Percentiles rank a stretch among this genome's conserved stretches.
Evolutionary conservation across 2,888 invertebrate species (phyloP).

Genomic region (Parnassius apollo): DNA sequence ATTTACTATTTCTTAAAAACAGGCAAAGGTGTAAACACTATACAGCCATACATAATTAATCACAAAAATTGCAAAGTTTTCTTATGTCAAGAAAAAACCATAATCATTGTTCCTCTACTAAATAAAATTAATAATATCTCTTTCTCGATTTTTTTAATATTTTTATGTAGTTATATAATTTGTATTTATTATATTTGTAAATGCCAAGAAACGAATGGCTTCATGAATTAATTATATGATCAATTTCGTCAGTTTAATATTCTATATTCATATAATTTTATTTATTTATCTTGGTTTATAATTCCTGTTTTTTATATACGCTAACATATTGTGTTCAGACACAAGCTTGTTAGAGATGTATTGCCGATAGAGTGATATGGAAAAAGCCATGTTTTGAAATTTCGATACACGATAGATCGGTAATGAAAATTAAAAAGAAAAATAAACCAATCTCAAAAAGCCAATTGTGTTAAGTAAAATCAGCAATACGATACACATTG

Average conservation of each 20-base stretch:
- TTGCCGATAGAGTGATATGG: constrained; percentile 67
- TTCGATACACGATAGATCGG: constrained; percentile 44
- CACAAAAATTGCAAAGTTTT: too few relatives aligned
- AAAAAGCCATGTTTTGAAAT: constrained; percentile 60
- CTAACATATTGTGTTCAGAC: constrained; percentile 37
- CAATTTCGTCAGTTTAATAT: too few relatives aligned
- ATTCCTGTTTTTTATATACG: constrained; percentile 21
- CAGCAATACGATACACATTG: constrained; percentile 63
- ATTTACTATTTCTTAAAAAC: background rate
- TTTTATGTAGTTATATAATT: too few relatives aligned
- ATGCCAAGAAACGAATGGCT: too few relatives aligned
- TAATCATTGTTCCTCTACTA: too few relatives aligned
- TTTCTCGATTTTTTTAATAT: too few relatives aligned
- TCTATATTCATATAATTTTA: too few relatives aligned
- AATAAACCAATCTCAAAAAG: constrained; percentile 48
- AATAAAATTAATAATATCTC: too few relatives aligned
- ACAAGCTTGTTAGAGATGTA: constrained; percentile 55
- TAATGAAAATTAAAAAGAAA: constrained; percentile 34
- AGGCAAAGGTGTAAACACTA: background rate
- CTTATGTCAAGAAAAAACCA: too few relatives aligned
- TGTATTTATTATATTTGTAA: too few relatives aligned
- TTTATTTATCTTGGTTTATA: background rate
- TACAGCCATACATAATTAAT: background rate
- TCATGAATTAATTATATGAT: too few relatives aligned
- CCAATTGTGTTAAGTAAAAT: constrained; percentile 62